Conservation (phyloP, 2,113 vertebrate species). For the Leiothrix lutea region DNA sequence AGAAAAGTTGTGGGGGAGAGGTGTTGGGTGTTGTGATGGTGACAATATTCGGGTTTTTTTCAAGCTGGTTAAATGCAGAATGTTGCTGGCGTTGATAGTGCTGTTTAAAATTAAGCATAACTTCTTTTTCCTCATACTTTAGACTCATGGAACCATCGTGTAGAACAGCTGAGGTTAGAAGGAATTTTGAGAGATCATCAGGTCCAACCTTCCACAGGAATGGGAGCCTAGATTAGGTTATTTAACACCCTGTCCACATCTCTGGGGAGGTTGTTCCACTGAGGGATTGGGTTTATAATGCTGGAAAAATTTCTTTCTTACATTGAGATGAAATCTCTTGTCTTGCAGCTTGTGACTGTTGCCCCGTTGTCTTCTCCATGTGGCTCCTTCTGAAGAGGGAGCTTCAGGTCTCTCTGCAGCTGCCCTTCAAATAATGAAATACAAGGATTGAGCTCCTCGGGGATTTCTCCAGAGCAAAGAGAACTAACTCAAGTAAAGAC, state of each 20-base stretch:
- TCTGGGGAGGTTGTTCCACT: background rate
- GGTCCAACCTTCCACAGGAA: background rate
- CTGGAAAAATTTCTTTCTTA: background rate
- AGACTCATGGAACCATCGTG: background rate
- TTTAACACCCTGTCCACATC: background rate
- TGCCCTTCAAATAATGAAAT: background rate
- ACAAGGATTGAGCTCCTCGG: background rate
- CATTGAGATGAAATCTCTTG: background rate
- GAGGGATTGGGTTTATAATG: background rate
- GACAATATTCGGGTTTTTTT: background rate
- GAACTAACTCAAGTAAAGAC: background rate
- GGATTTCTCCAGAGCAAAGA: background rate
- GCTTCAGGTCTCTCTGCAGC: background rate
- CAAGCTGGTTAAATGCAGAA: background rate
- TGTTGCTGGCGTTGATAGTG: background rate
- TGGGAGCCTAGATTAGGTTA: background rate
- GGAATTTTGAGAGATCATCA: background rate
- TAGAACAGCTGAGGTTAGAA: background rate
- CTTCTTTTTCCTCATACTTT: background rate
- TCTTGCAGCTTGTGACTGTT: background rate
- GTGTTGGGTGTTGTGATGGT: background rate
- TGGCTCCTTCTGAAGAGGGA: background rate
- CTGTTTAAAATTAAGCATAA: background rate
- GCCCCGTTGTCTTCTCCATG: background rate
- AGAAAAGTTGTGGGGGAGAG: accelerated